Evolutionary conservation across 2,797 vertebrate genomes (phyloP), one percentile per base, ranked within the genome.

Genomic region (Hippoglossus hippoglossus): DNA sequence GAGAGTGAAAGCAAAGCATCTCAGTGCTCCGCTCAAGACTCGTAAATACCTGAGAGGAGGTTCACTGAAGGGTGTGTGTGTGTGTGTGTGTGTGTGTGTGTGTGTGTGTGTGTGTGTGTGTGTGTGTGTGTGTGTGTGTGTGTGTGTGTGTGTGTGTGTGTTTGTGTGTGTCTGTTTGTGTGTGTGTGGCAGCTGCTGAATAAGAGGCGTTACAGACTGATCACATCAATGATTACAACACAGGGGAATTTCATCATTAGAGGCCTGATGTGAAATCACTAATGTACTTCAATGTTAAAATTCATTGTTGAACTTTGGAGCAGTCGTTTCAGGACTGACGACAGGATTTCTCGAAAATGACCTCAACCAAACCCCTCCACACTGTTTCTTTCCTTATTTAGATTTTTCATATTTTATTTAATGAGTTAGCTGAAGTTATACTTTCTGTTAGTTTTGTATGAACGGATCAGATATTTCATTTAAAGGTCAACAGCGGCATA

Each of bases 1-100:
- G 73, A 82, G 86, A 86, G 73, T 58, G 73, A 90, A 88, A 90
- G 79, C 75, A 76, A 82, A 82, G 59, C 73, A 34, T 65, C 71
- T 81, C 58, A 22, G 56, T 8, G 52, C 0, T n/a, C 60, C 64
- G 63, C 63, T 73, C n/a, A 12, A 7, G 6, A 66, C 71, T 79
- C 62, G 59, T 75, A 84, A 90, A 89, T 84, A 89, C 75, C 81
- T 80, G 77, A 51, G 71, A 79, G 60, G 65, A 70, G 70, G 70
- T 64, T 76, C 54, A 73, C 24, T 4, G 21, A 62, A 49, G 36
- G 21, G 51, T 39, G 36, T 11, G 36, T 11, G 36, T 11, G 11
- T 3, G 12, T 11, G 28, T 5, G 28, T 63, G 59, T 6, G 28
- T 31, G 21, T 28, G 41, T 7, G 39, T 18, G 36, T 4, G 67